A percentile compares a stretch with the other conserved stretches of the same genome.
These are phyloP conservation scores for Lasiurus borealis DNA, from an alignment of 2,113 vertebrate species.

Conservation along the genomic window DNA sequence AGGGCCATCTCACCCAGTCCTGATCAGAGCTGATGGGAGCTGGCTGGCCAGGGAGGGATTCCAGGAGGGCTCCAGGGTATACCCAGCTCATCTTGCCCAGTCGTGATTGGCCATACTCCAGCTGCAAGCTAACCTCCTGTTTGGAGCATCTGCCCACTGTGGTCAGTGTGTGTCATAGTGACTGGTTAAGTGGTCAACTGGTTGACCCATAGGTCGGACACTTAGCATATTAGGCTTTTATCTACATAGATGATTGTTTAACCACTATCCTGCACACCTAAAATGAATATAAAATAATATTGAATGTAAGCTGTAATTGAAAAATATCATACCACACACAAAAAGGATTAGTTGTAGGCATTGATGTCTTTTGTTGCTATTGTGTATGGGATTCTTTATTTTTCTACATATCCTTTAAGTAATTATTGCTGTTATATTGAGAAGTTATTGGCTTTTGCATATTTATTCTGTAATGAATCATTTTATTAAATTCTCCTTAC, in stretches of 20 bases:
- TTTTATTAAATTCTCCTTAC: slow-evolving; percentile 13
- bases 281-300: background rate
- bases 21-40: too few relatives aligned
- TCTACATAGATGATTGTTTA: background rate
- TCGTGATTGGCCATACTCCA: too few relatives aligned
- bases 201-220: too few relatives aligned
- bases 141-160: too few relatives aligned
- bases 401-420: slow-evolving; percentile 38
- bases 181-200: fast-evolving
- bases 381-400: background rate
- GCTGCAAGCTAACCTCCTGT: too few relatives aligned
- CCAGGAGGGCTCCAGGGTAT: too few relatives aligned
- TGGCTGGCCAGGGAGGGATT: too few relatives aligned
- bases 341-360: background rate
- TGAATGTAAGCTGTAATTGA: background rate
- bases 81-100: too few relatives aligned
- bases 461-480: slow-evolving; percentile 26
- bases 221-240: too few relatives aligned
- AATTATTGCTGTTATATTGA: slow-evolving; percentile 9
- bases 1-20: too few relatives aligned
- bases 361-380: slow-evolving; percentile 3
- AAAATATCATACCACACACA: background rate
- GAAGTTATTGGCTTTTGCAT: slow-evolving; percentile 50
- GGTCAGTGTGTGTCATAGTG: too few relatives aligned
- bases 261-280: background rate